Conservation (phyloP, 2,888 invertebrate genomes). For the Drosophila dives region DNA sequence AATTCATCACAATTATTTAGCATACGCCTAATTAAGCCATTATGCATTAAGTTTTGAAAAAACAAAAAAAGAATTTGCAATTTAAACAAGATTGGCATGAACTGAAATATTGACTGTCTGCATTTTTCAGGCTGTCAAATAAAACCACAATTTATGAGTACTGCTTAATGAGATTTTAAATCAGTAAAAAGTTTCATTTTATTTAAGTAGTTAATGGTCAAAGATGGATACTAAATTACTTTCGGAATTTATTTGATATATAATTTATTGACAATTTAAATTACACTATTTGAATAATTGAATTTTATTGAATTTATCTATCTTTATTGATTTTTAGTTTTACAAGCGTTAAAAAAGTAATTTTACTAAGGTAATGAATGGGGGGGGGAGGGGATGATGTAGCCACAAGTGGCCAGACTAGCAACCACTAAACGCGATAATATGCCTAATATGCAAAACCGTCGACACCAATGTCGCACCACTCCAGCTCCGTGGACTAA, state of each 20-base stretch:
- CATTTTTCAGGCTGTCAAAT: neutral
- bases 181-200: neutral
- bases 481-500: slow-evolving; percentile 62
- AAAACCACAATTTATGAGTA: neutral
- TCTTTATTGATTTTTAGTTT: neutral
- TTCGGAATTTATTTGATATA: neutral
- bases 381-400: neutral
- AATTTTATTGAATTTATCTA: neutral
- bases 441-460: slow-evolving; percentile 62
- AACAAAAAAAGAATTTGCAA: no score
- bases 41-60: no score
- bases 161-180: neutral
- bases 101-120: neutral
- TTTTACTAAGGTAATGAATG: neutral
- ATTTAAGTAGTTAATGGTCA: neutral
- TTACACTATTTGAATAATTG: neutral
- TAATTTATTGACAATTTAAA: neutral
- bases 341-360: slow-evolving; percentile 21
- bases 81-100: neutral
- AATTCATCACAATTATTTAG: neutral
- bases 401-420: slow-evolving; percentile 27
- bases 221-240: neutral
- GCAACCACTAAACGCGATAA: slow-evolving; percentile 58
- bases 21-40: slow-evolving; percentile 1
- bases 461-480: slow-evolving; percentile 47